phyloP scores from a whole-genome alignment of 1,140 invertebrate genomes.

The Drosophila funebris region DNA sequence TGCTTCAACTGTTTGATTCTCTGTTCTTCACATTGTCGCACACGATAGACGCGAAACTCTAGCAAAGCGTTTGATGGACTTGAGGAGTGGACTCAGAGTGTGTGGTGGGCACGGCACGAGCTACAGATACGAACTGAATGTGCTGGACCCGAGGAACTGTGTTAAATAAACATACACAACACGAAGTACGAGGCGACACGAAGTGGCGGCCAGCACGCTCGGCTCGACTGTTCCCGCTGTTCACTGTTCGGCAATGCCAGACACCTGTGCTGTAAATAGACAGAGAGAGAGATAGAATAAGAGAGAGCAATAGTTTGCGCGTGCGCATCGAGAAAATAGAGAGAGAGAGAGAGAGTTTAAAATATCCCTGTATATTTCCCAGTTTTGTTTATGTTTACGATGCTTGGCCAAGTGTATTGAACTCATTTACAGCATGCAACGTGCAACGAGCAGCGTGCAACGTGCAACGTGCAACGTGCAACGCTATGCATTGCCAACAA shows the following conservation, averaged over 20 bases:
- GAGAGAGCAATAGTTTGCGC: constrained; percentile 45
- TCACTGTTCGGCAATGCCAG: constrained; percentile 11
- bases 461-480: constrained; percentile 57
- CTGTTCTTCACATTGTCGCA: constrained; percentile 27
- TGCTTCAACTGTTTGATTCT: not conserved
- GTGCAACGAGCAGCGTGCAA: constrained; percentile 49
- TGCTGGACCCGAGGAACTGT: constrained; percentile 62
- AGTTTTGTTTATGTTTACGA: constrained; percentile 77
- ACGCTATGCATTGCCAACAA: constrained; percentile 51
- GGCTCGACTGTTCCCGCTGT: constrained; percentile 3
- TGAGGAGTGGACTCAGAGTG: not conserved
- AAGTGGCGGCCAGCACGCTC: not conserved
- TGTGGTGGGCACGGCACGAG: constrained; percentile 47
- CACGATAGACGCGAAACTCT: constrained; percentile 9
- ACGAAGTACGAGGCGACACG: constrained; percentile 24
- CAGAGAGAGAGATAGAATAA: constrained; percentile 21
- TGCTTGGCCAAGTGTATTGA: constrained; percentile 70
- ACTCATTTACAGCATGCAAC: constrained; percentile 72
- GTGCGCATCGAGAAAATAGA: constrained; percentile 31
- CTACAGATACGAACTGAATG: constrained; percentile 71
- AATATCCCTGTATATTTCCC: constrained; percentile 69
- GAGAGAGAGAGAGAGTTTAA: not conserved
- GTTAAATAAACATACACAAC: constrained; percentile 76
- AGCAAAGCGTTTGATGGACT: too few relatives aligned
- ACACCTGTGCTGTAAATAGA: constrained; percentile 28